Base-by-base conservation (phyloP, 2,113 vertebrate species). In the Micromys minutus region DNA sequence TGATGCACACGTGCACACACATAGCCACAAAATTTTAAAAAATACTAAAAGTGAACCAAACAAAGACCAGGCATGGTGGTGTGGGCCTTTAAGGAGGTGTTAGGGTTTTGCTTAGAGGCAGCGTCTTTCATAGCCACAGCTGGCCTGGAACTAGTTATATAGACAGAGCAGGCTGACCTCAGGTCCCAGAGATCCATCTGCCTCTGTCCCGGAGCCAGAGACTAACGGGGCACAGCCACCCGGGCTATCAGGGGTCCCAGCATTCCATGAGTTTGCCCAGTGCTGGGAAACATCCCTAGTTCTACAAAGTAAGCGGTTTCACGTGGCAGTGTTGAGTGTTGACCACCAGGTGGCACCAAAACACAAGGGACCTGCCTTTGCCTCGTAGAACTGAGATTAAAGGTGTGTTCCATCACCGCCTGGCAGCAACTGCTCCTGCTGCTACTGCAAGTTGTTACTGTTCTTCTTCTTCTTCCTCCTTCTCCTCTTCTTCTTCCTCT, bases 321-420 rank as follows among this genome's bases (percentile, higher is more conserved):
- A 76, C 52, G 4, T 47, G 34, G 10, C 42, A 75, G 42, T 93
- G 96, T 90, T 75, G 94, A 80, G 3, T 42, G 76, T 29, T 36
- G 7, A 39, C 96, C 97, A 94, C 83, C 8, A 96, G 97, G 67
- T 85, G 95, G 91, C 42, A 42, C 55, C 90, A 89, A 91, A 55
- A 16, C 72, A 81, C 59, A 94, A 91, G 74, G 81, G 16, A 36
- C 42, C 69, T 71, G 69, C 69, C 69, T 71, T 17, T n/a, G 36
- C 36, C 36, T 22, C 69, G 1, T 1, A 39, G 69, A 39, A 12
- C 36, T 71, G 17, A 8, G 69, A n/a, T 71, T 21, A 71, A 71
- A 71, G 69, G 36, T 8, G 7, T 19, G 17, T 1, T 1, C 69
- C 36, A 19, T 36, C 34, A 19, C 15, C 6, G 34, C 67, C 11